Evolutionary conservation across 1,140 invertebrate genomes (phyloP).

Genomic region (Lerema accius): DNA sequence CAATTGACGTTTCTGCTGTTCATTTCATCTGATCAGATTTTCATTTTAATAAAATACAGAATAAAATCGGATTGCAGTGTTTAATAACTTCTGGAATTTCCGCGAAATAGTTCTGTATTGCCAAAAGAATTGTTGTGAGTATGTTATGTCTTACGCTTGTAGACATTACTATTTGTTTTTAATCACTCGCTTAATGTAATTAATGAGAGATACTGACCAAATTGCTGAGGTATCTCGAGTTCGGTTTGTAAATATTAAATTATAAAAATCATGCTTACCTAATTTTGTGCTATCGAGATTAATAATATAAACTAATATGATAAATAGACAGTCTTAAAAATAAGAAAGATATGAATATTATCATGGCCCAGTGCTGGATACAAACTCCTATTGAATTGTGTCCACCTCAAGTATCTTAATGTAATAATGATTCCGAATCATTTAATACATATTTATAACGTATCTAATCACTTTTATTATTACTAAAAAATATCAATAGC

Average conservation of each 20-base stretch:
- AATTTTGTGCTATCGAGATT: too few species aligned
- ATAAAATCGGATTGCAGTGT: not conserved
- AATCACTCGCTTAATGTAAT: constrained; percentile 17
- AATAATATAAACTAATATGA: not conserved
- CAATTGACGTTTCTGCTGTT: constrained; percentile 12
- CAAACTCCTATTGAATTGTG: too few species aligned
- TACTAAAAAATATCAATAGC: too few species aligned
- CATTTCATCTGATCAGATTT: not conserved
- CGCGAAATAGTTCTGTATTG: not conserved
- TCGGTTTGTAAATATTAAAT: not conserved
- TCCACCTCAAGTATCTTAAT: too few species aligned
- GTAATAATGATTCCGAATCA: too few species aligned
- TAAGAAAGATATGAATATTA: too few species aligned
- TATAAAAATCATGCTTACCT: too few species aligned
- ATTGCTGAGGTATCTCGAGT: not conserved
- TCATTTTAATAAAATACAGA: not conserved
- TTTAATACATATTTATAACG: too few species aligned
- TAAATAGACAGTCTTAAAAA: not conserved
- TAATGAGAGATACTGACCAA: constrained; percentile 11
- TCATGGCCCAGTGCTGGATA: too few species aligned
- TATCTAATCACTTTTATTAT: too few species aligned
- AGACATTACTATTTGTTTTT: not conserved
- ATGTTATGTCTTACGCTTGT: not conserved
- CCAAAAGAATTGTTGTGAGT: constrained; percentile 10
- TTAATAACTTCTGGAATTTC: not conserved